Evolutionary conservation across 2,797 vertebrate species (phyloP).

Genomic region (Protosalanx chinensis): DNA sequence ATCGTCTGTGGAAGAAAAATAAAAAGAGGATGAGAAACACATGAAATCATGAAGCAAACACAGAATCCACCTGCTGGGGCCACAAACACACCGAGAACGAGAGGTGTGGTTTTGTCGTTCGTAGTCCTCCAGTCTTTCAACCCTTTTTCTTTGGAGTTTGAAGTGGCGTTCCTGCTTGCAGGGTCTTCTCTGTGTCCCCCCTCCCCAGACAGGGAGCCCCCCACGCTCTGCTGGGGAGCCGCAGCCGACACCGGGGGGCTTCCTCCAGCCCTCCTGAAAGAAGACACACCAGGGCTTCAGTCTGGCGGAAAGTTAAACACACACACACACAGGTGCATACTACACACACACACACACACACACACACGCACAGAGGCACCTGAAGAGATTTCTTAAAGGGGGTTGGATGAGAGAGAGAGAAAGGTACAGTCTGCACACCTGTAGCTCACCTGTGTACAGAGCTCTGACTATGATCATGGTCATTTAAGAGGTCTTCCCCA

Average conservation of each 20-base stretch:
- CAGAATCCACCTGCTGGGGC: background rate
- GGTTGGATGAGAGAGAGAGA: conserved; percentile 12
- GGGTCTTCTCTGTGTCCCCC: conserved; percentile 61
- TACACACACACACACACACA: background rate
- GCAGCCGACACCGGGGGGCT: conserved; percentile 65
- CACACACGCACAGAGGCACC: background rate
- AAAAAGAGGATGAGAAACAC: conserved; percentile 11
- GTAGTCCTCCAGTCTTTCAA: conserved; percentile 64
- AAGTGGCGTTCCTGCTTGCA: conserved; percentile 67
- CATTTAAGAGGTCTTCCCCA: conserved; percentile 34
- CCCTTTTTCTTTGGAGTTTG: conserved; percentile 49
- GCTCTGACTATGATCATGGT: conserved; percentile 34
- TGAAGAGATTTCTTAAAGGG: background rate
- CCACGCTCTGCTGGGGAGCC: conserved; percentile 53
- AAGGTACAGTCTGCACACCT: conserved; percentile 9
- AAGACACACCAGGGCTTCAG: background rate
- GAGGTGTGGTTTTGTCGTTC: conserved; percentile 68
- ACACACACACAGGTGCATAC: conserved; percentile 22
- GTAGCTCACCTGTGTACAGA: conserved; percentile 51
- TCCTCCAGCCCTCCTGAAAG: conserved; percentile 70
- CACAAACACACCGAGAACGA: conserved; percentile 71
- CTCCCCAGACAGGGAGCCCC: conserved; percentile 62
- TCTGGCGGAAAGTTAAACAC: conserved; percentile 26
- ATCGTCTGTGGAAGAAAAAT: conserved; percentile 74
- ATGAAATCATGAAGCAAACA: background rate